phyloP scores from a whole-genome alignment of 2,888 invertebrate genomes.

The Unio delphinus region DNA sequence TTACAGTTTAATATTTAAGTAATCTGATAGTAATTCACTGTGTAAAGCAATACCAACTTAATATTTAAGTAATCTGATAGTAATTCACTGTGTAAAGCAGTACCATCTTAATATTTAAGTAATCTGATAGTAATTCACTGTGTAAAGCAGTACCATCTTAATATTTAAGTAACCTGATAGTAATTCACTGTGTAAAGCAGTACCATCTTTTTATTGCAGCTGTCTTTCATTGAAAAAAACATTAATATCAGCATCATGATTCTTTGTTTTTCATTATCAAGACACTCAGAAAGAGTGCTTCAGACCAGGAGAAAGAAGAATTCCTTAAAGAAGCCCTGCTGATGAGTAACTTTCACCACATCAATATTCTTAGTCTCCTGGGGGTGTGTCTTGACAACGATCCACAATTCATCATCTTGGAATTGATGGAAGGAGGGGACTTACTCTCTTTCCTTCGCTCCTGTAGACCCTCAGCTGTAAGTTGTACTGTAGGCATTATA shows the following conservation, averaged over 20 bases:
- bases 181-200: too few relatives aligned
- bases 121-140: too few relatives aligned
- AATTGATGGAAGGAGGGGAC: slow-evolving; percentile 98
- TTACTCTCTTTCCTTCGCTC: slow-evolving; percentile 89
- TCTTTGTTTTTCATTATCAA: slow-evolving; percentile 66
- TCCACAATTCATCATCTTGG: slow-evolving; percentile 93
- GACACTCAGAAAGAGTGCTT: slow-evolving; percentile 93
- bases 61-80: too few relatives aligned
- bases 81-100: too few relatives aligned
- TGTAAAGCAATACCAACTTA: too few relatives aligned
- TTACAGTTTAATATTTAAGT: too few relatives aligned
- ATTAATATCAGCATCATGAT: background rate
- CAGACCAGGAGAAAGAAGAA: slow-evolving; percentile 90
- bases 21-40: too few relatives aligned
- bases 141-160: too few relatives aligned
- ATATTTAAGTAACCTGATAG: too few relatives aligned
- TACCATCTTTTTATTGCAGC: too few relatives aligned
- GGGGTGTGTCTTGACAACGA: slow-evolving; percentile 96
- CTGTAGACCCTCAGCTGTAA: slow-evolving; percentile 83
- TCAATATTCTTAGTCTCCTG: slow-evolving; percentile 91
- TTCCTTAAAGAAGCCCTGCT: slow-evolving; percentile 96
- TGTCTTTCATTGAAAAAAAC: too few relatives aligned
- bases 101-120: too few relatives aligned
- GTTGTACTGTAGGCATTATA: slow-evolving; percentile 21
- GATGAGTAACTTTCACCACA: slow-evolving; percentile 97